phyloP scores from a whole-genome alignment of 2,113 vertebrate species.

The Rutilus rutilus region DNA sequence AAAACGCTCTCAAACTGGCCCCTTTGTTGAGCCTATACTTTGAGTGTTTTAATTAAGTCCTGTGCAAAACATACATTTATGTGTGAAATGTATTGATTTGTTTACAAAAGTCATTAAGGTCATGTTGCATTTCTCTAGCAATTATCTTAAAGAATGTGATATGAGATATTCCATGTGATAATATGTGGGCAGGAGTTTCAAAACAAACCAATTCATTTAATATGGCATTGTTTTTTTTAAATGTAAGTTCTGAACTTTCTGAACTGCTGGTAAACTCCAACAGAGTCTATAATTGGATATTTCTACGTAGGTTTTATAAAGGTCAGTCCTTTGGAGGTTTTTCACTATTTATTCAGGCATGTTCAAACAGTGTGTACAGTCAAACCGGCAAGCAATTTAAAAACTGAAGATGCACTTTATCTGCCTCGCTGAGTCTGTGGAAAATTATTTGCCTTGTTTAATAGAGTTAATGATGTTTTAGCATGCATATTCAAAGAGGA shows the following conservation, averaged over 20 bases:
- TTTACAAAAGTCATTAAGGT: constrained; percentile 14
- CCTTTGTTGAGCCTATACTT: neutral
- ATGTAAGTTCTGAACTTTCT: neutral
- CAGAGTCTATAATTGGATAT: constrained; percentile 19
- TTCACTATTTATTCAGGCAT: constrained; percentile 17
- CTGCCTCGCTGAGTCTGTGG: neutral
- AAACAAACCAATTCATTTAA: neutral
- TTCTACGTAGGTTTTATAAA: constrained; percentile 15
- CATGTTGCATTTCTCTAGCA: neutral
- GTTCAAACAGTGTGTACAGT: neutral
- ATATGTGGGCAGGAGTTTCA: neutral
- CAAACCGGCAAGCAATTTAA: neutral
- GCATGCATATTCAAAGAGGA: constrained; percentile 43
- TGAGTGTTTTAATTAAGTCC: neutral
- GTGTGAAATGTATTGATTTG: constrained; percentile 2
- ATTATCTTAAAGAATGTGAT: neutral
- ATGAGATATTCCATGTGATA: neutral
- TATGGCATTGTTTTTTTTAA: neutral
- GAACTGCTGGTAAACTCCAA: constrained; percentile 5
- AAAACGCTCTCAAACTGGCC: neutral
- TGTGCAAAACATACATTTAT: neutral
- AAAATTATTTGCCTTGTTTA: constrained; percentile 21
- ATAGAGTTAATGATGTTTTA: constrained; percentile 31
- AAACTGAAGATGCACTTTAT: neutral
- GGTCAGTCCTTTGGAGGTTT: constrained; percentile 9